Base-by-base conservation (phyloP, 2,888 invertebrate species). In the Brachypalpus laphriformis region DNA sequence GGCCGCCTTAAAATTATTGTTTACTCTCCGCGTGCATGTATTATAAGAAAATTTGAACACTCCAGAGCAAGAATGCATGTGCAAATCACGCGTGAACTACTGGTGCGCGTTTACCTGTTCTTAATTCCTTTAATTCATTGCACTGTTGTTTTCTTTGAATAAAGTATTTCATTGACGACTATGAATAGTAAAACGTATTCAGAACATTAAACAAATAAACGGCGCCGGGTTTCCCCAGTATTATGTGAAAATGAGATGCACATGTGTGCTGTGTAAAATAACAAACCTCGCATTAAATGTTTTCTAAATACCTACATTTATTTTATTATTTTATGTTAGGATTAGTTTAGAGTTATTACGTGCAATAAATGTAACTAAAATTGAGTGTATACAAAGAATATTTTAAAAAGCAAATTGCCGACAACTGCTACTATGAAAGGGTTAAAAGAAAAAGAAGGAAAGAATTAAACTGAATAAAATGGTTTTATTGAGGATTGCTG, bases 1-100 rank as follows among this genome's bases (percentile, higher is more conserved):
- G 82, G 82, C 82, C 51, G 82, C 71, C 71, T 70, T 65, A 45
- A 82, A 8, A 51, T 63, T 49, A 71, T 70, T 65, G 76, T 65
- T 76, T 82, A 57, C 63, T 40, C 25, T 59, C 20, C 49, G 22
- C 14, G 45, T 42, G 31, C 5, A 25, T 25, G 5, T 40, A 34
- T 2, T 34, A 65, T 22, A 51, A 51, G 25, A 14, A 40, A 14
- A 25, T 11, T 6, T 16, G 5, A 42, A n/a, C 9, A 40, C 40
- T 54, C 40, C 31, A 68, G 42, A 18, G 42, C 9, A 9, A 63
- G 28, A 31, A 42, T 54, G 16, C 31, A 42, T 54, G 37, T 42
- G 28, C 63, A 74, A 61, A 63, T 54, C 28, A 42, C 22, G 42
- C 40, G 54, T 34, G 16, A 74, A 63, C 49, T 51, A 70, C 34